Evolutionary conservation across 2,113 vertebrate genomes (phyloP).

Genomic region (Erythrocercus mccallii): DNA sequence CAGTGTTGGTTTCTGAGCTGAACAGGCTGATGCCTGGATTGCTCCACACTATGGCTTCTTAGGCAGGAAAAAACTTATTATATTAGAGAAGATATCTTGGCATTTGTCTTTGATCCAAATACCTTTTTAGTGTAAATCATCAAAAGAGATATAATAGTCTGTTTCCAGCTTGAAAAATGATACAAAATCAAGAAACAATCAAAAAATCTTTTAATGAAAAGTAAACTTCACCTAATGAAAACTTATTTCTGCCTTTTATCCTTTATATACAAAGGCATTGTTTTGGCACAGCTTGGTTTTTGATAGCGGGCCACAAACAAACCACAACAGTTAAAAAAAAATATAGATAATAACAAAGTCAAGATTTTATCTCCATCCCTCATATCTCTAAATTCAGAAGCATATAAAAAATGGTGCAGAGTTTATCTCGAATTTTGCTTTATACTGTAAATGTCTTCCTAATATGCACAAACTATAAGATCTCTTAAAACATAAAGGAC

Average conservation of each 20-base stretch:
- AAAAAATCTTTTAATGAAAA: conserved; percentile 57
- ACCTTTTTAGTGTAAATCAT: conserved; percentile 36
- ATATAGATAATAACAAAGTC: not conserved
- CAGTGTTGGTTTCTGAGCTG: not conserved
- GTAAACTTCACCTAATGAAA: conserved; percentile 55
- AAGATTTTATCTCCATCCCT: not conserved
- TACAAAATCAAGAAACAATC: conserved; percentile 52
- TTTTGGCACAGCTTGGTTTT: not conserved
- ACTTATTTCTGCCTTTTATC: conserved; percentile 62
- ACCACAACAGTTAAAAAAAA: not conserved
- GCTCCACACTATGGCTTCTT: not conserved
- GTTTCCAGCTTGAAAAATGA: conserved; percentile 55
- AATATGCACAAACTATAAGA: not conserved
- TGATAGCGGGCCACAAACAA: not conserved
- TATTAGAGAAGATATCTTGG: not conserved
- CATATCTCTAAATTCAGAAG: not conserved
- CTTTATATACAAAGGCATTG: not conserved
- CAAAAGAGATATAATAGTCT: conserved; percentile 34
- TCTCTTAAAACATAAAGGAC: not conserved
- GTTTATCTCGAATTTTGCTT: not conserved
- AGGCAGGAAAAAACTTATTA: not conserved
- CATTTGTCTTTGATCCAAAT: not conserved
- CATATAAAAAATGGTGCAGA: not conserved
- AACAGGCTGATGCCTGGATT: not conserved
- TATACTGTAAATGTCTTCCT: not conserved